phyloP scores from a whole-genome alignment of 2,113 vertebrate genomes.

The Theristicus caerulescens region DNA sequence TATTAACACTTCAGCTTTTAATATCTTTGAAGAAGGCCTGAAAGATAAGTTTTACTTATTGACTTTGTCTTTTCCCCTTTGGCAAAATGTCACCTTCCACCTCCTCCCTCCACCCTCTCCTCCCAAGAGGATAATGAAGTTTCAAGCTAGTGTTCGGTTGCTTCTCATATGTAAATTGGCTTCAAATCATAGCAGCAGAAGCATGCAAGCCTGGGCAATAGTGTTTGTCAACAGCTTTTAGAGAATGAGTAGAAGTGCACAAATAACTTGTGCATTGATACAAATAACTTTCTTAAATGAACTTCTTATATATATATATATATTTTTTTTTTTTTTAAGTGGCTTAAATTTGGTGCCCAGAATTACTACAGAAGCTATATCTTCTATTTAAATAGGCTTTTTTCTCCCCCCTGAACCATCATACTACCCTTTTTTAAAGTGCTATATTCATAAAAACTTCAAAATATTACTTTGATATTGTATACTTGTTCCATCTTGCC shows the following conservation, averaged over 20 bases:
- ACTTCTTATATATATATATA: background rate
- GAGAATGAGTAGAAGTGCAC: background rate
- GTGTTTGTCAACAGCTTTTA: slow-evolving; percentile 2
- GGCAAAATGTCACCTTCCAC: slow-evolving; percentile 12
- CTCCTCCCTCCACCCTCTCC: background rate
- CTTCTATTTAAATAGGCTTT: background rate
- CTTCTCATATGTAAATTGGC: background rate
- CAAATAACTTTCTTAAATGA: background rate
- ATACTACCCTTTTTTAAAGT: slow-evolving; percentile 9
- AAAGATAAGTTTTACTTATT: slow-evolving; percentile 33
- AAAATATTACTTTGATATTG: background rate
- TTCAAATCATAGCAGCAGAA: slow-evolving; percentile 42
- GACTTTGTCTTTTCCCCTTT: slow-evolving; percentile 27
- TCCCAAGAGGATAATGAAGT: background rate
- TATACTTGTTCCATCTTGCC: background rate
- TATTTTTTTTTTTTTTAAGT: background rate
- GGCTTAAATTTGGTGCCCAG: background rate
- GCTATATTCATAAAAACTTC: background rate
- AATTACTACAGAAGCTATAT: background rate
- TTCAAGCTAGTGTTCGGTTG: slow-evolving; percentile 22
- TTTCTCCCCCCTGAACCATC: background rate
- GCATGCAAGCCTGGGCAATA: background rate
- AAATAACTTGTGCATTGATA: background rate
- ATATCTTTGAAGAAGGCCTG: slow-evolving; percentile 42
- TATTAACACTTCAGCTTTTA: slow-evolving; percentile 55